Conservation (phyloP, 2,113 vertebrate genomes). For the Engystomops pustulosus region DNA sequence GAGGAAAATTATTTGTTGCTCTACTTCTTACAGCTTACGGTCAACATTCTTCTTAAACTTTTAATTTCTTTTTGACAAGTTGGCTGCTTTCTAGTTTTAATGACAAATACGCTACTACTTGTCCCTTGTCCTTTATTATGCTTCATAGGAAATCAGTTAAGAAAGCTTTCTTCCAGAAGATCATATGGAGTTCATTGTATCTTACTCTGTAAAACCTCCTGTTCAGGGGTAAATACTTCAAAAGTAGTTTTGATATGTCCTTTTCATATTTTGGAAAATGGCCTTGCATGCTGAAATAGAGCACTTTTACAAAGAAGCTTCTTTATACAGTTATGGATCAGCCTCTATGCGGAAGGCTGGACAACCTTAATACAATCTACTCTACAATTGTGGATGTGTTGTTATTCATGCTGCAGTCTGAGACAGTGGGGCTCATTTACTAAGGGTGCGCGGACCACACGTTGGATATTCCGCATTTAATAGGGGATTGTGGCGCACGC, state of each 20-base stretch:
- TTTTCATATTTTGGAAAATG: neutral
- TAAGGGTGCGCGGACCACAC: no score
- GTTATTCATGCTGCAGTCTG: no score
- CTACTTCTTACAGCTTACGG: neutral
- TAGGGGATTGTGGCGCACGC: no score
- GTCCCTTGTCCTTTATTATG: constrained; percentile 19
- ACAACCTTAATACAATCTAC: neutral
- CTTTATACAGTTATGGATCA: neutral
- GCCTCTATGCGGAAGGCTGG: neutral
- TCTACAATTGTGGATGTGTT: no score
- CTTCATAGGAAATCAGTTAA: constrained; percentile 18
- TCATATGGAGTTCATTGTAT: constrained; percentile 17
- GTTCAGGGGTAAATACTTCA: neutral
- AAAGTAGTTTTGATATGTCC: neutral
- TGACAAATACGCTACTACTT: neutral
- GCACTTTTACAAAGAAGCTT: neutral
- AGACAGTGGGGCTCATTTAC: no score
- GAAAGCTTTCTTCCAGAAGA: constrained; percentile 27
- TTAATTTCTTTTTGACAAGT: constrained; percentile 28
- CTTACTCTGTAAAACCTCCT: neutral
- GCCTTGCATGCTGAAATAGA: neutral
- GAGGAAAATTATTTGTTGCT: constrained; percentile 4
- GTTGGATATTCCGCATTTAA: no score
- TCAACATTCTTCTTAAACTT: constrained; percentile 15
- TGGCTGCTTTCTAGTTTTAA: neutral